phyloP scores from a whole-genome alignment of 2,113 vertebrate species.

The Phasianus colchicus region DNA sequence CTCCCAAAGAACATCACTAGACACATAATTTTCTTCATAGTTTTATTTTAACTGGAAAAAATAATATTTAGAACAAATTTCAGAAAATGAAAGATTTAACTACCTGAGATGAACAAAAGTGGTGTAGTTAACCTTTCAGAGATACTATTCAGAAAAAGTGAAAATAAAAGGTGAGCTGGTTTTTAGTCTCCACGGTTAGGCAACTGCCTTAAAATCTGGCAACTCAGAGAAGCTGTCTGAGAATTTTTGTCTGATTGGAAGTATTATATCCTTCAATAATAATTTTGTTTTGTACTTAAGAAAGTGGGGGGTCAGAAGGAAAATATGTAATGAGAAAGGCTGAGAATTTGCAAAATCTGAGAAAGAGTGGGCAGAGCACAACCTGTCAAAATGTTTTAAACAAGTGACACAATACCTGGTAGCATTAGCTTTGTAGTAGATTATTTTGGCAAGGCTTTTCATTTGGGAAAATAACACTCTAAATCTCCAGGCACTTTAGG shows the following conservation, averaged over 20 bases:
- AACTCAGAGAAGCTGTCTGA: background rate
- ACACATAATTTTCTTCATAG: background rate
- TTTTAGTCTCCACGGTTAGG: background rate
- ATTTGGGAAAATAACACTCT: background rate
- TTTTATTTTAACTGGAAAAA: background rate
- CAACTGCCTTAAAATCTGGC: background rate
- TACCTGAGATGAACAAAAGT: background rate
- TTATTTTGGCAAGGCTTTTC: slow-evolving; percentile 51
- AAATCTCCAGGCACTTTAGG: background rate
- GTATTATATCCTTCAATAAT: background rate
- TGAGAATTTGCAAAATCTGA: background rate
- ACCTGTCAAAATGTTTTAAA: slow-evolving; percentile 22
- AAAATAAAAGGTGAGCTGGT: background rate
- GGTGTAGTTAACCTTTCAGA: background rate
- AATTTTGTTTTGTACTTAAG: background rate
- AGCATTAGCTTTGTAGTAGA: slow-evolving; percentile 33
- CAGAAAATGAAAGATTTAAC: background rate
- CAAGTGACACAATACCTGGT: background rate
- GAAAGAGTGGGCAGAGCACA: background rate
- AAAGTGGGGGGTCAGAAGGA: background rate
- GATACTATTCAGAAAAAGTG: background rate
- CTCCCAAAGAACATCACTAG: background rate
- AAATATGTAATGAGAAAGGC: background rate
- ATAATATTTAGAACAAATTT: background rate
- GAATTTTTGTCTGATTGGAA: background rate